These are phyloP conservation scores for Automeris io DNA, from an alignment of 2,888 invertebrate genomes.

Conservation along the genomic window DNA sequence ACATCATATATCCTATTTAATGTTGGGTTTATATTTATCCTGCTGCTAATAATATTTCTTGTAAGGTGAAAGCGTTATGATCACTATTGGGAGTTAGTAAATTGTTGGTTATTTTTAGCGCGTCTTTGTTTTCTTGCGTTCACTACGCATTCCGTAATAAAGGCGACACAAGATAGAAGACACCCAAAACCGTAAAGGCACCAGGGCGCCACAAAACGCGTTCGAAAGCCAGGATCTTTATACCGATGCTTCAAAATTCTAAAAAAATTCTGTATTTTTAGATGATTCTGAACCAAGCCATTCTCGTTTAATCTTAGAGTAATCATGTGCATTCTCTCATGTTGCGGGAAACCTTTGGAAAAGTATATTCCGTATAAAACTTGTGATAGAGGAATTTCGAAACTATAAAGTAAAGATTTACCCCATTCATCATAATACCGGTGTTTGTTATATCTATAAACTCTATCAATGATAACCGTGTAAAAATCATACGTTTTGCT, in stretches of 20 bases:
- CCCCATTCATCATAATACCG: slow-evolving; percentile 31
- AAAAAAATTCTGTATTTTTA: slow-evolving; percentile 18
- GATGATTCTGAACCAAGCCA: slow-evolving; percentile 29
- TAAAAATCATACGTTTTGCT: slow-evolving; percentile 26
- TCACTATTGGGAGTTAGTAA: too few relatives aligned
- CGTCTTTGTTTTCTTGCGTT: too few relatives aligned
- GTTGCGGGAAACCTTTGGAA: slow-evolving; percentile 48
- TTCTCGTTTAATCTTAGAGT: slow-evolving; percentile 34
- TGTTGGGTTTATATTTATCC: too few relatives aligned
- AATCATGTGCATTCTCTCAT: slow-evolving; percentile 20
- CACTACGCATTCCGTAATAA: slow-evolving; percentile 24
- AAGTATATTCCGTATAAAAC: slow-evolving; percentile 40
- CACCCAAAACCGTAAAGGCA: slow-evolving; percentile 26
- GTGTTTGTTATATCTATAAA: slow-evolving; percentile 30
- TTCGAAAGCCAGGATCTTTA: slow-evolving; percentile 9
- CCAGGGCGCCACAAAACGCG: slow-evolving; percentile 33
- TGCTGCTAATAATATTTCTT: too few relatives aligned
- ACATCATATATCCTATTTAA: too few relatives aligned
- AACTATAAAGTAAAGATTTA: slow-evolving; percentile 17
- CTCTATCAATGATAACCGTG: slow-evolving; percentile 25
- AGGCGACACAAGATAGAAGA: slow-evolving; percentile 19
- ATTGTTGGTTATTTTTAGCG: too few relatives aligned
- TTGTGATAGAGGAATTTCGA: slow-evolving; percentile 29
- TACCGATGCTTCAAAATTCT: slow-evolving; percentile 17
- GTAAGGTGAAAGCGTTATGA: too few relatives aligned